Base-by-base conservation (phyloP, 2,797 vertebrate species). In the Crossoptilon crossoptilon region DNA sequence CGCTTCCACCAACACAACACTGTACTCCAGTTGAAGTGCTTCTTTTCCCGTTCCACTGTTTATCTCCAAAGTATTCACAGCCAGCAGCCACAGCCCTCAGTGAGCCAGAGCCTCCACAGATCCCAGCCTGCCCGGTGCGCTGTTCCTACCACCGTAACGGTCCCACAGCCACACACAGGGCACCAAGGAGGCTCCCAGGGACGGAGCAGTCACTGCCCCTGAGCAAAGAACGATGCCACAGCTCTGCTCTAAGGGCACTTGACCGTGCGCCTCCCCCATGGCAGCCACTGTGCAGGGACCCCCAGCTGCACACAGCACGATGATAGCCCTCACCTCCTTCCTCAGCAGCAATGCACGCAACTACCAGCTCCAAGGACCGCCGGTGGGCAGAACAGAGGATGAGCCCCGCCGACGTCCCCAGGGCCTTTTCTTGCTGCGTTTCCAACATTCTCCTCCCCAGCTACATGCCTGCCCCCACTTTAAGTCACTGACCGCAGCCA, bases 81-180 rank as follows among this genome's bases (percentile, higher is more conserved):
- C 49, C 6, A 1, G 17, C 3, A 5, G 62, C 22, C 2, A 1
- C 1, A 2, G 63, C 56, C 31, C 9, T 2, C 48, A 2, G 44
- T 0, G 3, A 35, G 67, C 46, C 46, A 1, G 29, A 39, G 39
- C 35, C 2, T 1, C 29, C 33, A 33, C 14, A 5, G 48, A 9
- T 6, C 73, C 16, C 9, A 8, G 48, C 39, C 15, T 15, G 10
- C 8, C 27, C 11, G 24, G 3, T 1, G 1, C 1, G 1, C 72
- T 14, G 0, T 10, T 33, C 24, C 84, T 4, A 35, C n/a, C n/a
- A 2, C 84, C 29, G 4, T 6, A 12, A 22, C 0, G 10, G 29
- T 1, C 29, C 33, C 46, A 37, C 59, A 62, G 59, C 60, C 8
- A 10, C 43, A 15, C 21, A 51, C 1, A 0, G 24, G 14, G 14